Conservation (phyloP, 2,888 invertebrate genomes). For the Lasioglossum marginatum region DNA sequence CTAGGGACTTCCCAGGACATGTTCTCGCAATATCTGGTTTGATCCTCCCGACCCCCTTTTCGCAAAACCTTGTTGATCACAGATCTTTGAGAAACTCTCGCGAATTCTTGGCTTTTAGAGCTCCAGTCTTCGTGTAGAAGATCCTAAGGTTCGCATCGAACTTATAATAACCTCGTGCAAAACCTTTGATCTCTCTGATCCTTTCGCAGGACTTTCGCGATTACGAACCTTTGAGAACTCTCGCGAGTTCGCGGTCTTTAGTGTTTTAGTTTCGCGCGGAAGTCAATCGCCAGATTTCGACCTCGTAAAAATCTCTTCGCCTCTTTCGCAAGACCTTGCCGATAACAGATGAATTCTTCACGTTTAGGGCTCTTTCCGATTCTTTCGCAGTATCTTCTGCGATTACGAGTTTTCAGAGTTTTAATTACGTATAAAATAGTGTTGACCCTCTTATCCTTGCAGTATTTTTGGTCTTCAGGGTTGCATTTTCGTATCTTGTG, state of each 20-base stretch:
- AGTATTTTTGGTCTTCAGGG: background rate
- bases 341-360: background rate
- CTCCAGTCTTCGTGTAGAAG: background rate
- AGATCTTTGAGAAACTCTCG: background rate
- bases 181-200: background rate
- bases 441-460: background rate
- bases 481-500: background rate
- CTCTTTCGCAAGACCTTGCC: background rate
- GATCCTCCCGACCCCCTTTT: background rate
- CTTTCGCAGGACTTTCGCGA: background rate
- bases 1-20: background rate
- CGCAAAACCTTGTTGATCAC: background rate
- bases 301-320: background rate
- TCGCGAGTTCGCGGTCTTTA: background rate
- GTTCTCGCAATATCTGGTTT: background rate
- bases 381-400: background rate
- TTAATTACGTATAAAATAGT: background rate
- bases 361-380: background rate
- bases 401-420: background rate
- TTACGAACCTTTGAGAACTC: slow-evolving; percentile 6
- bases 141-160: background rate
- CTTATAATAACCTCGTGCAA: background rate
- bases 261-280: background rate
- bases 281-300: background rate
- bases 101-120: background rate